Base-by-base conservation (phyloP, 2,888 invertebrate species). In the Bombylius major region DNA sequence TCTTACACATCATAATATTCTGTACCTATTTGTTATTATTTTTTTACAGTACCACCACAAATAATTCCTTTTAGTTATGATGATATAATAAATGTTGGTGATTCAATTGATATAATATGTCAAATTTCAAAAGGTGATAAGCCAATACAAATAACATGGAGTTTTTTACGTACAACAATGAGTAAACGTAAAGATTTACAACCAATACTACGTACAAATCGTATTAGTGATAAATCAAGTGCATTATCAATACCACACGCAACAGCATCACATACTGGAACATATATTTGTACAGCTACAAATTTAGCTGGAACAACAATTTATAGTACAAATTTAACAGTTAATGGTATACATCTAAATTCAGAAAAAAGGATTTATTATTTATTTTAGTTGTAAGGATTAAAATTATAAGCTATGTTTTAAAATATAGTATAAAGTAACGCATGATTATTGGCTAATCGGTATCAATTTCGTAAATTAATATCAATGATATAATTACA, bases 11-110 rank as follows among this genome's bases (percentile, higher is more conserved):
- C 23, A 23, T 23, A 23, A 23, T 23, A 23, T 23, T 23, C 23
- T 23, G 23, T 23, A 23, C 23, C 23, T 23, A 23, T 23, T 23
- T 23, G 23, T 23, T 23, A 23, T 23, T 23, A 42, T 4, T 42
- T 42, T n/a, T 11, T 42, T 58, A 50, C 77, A 88, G 87, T 87
- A 75, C 78, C 81, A 69, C 88, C 89, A 62, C 82, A 83, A 77
- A 86, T 87, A 69, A 80, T 82, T 71, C 85, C 87, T 61, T 89
- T 89, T 74, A 76, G 80, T 62, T 88, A 84, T 67, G 85, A 87
- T 65, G 82, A 82, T 62, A 79, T 83, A 62, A 79, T 83, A 69
- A 84, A 84, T 70, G 80, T 80, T 60, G 85, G 83, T 58, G 84
- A 86, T 71, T 82, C 83, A 65, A 78, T 83, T 60, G 83, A 83